Evolutionary conservation across 92 coral and sea anemone genomes (phyloP).

Genomic region (Porites lobata): DNA sequence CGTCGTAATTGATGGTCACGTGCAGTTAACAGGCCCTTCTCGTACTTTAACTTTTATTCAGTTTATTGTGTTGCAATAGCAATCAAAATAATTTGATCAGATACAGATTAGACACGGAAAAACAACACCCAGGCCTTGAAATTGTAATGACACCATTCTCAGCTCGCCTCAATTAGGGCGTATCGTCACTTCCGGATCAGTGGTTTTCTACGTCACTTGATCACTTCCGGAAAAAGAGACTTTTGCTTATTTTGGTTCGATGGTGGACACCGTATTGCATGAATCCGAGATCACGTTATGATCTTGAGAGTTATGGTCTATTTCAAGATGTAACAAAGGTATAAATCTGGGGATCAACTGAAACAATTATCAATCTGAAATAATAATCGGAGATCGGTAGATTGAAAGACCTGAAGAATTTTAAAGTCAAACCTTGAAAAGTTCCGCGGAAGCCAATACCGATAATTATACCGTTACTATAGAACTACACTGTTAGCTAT

Average conservation of each 20-base stretch:
- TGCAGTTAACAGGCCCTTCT: neutral
- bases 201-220: neutral
- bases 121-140: neutral
- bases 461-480: neutral
- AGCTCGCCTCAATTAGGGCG: neutral
- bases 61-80: neutral
- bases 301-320: slow-evolving; percentile 1
- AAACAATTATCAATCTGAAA: neutral
- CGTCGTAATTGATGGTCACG: neutral
- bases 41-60: neutral
- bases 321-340: neutral
- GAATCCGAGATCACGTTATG: slow-evolving; percentile 8
- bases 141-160: neutral
- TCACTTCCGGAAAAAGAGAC: slow-evolving; percentile 11
- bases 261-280: neutral
- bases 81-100: neutral
- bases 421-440: neutral
- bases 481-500: neutral
- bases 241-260: slow-evolving; percentile 15
- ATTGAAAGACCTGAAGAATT: neutral
- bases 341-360: neutral
- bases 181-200: neutral
- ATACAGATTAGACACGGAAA: neutral
- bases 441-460: slow-evolving; percentile 16
- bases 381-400: neutral